These are phyloP conservation scores for Zoanthus gigantus DNA, from an alignment of 92 coral and sea anemone species.

Conservation along the genomic window DNA sequence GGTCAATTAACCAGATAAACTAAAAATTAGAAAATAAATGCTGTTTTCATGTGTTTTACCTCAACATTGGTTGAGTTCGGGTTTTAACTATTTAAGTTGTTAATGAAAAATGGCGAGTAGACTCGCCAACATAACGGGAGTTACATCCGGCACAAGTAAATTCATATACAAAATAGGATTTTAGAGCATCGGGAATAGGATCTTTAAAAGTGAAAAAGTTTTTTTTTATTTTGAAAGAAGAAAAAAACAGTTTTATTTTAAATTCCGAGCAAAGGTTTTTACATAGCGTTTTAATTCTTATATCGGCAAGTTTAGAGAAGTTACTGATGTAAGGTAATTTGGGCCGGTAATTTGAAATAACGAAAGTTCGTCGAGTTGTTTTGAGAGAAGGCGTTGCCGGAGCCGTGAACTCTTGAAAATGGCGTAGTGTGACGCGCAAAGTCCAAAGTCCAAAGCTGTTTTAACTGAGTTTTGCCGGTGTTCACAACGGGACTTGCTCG, in stretches of 20 bases:
- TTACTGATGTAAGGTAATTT: too few relatives aligned
- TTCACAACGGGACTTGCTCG: not conserved
- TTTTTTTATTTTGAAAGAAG: slow-evolving; percentile 24
- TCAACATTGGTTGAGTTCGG: not conserved
- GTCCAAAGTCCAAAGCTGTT: not conserved
- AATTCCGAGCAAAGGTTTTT: slow-evolving; percentile 39
- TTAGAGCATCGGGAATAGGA: slow-evolving; percentile 2
- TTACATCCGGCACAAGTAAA: slow-evolving; percentile 54
- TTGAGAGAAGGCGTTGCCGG: too few relatives aligned
- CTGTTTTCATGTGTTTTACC: not conserved
- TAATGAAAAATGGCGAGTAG: slow-evolving; percentile 52
- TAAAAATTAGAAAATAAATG: too few relatives aligned
- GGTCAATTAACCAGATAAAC: too few relatives aligned
- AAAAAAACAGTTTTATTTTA: slow-evolving; percentile 46
- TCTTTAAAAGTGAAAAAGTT: slow-evolving; percentile 41
- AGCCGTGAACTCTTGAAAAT: not conserved
- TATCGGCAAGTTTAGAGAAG: too few relatives aligned
- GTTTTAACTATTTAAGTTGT: not conserved
- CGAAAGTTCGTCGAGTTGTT: too few relatives aligned
- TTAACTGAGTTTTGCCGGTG: not conserved
- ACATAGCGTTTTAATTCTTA: too few relatives aligned
- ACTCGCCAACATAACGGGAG: slow-evolving; percentile 58
- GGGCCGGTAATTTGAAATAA: not conserved
- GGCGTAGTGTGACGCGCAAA: not conserved
- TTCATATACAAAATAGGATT: too few relatives aligned